Base-by-base conservation (phyloP, 2,797 vertebrate genomes). In the Cirrhinus molitorella region DNA sequence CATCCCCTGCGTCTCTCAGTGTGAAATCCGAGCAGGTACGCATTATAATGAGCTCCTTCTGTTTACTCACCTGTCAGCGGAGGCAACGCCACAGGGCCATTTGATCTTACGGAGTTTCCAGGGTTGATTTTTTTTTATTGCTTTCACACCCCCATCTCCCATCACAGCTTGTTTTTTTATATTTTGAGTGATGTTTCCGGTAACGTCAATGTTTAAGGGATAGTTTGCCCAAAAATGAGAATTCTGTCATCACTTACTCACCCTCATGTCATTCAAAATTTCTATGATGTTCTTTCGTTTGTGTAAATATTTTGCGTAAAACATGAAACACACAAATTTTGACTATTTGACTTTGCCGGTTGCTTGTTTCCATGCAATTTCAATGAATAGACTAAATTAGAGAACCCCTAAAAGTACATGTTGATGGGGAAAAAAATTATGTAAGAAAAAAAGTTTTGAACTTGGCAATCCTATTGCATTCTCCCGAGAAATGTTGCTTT, bases 1-100 rank as follows among this genome's bases (percentile, higher is more conserved):
- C 78, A 28, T 86, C 73, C 76, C 47, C 40, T 19, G 68, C 34
- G 34, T 57, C 47, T 81, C 61, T 75, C 83, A 81, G 76, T 79
- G 66, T 81, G 84, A 80, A 43, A 78, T 79, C 79, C 37, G 70
- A 67, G 70, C 82, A 83, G 84, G 83, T 85, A 74, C 4, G 40
- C 25, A 86, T 88, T 89, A 86, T 80, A 86, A 89, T 86, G 81
- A 88, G 68, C 43, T n/a, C 45, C 49, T 73, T 83, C 65, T 78
- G 78, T 89, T 85, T 80, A 79, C 79, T 84, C 81, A 67, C 83
- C 83, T 84, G 85, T 87, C 84, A 85, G 65, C 83, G 43, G 57
- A 87, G 51, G n/a, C 57, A n/a, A 67, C 21, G 65, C 31, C 71
- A 47, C 12, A 37, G 59, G 63, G 59, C 61, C 77, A 83, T 85